These are phyloP conservation scores for Capreolus pygargus DNA, from an alignment of 2,113 vertebrate species.

Conservation along the genomic window DNA sequence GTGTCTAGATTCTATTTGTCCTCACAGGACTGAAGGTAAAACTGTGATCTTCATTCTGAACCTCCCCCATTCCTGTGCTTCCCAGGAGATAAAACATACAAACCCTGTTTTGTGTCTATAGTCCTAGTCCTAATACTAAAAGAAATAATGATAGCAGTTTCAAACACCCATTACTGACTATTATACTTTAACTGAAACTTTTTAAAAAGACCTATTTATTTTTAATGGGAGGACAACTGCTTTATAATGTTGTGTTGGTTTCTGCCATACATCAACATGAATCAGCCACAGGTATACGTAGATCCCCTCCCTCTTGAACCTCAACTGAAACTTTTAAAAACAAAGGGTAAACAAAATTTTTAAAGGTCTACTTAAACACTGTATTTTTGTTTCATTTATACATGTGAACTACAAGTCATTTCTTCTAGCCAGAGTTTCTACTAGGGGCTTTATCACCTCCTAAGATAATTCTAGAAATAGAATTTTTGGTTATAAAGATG, in stretches of 20 bases:
- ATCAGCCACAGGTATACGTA: neutral
- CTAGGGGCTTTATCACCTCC: neutral
- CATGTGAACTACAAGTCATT: neutral
- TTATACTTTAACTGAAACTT: neutral
- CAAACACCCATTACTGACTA: neutral
- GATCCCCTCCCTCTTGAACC: neutral
- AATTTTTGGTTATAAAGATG: slow-evolving; percentile 35
- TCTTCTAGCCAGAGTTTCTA: neutral
- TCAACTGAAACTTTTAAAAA: neutral
- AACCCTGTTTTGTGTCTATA: neutral
- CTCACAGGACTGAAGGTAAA: neutral
- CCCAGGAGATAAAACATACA: neutral
- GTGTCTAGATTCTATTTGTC: neutral
- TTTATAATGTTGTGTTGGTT: neutral
- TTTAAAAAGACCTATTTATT: neutral
- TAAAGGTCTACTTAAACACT: neutral
- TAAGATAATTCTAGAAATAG: neutral
- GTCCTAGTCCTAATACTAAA: neutral
- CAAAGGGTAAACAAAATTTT: neutral
- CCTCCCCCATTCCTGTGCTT: neutral
- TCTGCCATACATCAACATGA: neutral
- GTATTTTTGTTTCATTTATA: neutral
- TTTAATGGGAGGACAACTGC: neutral
- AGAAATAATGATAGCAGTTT: neutral
- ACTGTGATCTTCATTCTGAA: neutral